Evolutionary conservation across 2,113 vertebrate species (phyloP).

Genomic region (Chrysemys picta): DNA sequence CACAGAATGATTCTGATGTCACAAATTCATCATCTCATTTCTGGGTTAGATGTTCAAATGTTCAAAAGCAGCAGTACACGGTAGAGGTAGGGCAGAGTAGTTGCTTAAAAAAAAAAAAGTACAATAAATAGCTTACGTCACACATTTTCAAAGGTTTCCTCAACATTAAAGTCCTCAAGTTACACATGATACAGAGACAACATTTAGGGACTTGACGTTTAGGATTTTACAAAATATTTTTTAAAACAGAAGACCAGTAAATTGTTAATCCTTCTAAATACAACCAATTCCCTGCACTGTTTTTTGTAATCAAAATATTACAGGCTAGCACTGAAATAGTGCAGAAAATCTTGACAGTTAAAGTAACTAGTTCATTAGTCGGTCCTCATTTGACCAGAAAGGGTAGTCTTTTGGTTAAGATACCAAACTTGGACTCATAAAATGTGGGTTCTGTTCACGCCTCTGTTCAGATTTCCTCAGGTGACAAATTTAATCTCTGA

Average conservation of each 20-base stretch:
- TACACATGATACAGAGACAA: neutral
- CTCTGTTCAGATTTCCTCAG: neutral
- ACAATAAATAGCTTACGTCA: neutral
- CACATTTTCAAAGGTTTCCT: neutral
- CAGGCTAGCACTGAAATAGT: neutral
- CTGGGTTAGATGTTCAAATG: neutral
- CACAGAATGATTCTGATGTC: neutral
- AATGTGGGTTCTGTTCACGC: neutral
- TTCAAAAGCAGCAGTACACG: neutral
- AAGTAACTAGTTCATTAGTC: neutral
- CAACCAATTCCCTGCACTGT: neutral
- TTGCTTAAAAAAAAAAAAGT: neutral
- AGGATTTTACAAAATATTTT: neutral
- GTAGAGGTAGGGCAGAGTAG: neutral
- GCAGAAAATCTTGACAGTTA: neutral
- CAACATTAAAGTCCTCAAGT: neutral
- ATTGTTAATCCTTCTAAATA: neutral
- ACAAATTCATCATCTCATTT: neutral
- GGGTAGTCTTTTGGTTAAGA: neutral
- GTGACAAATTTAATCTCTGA: neutral
- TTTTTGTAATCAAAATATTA: neutral
- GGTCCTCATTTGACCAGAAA: neutral
- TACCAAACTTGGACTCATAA: neutral
- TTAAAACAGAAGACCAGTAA: neutral
- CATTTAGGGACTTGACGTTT: neutral